Base-by-base conservation (phyloP, 2,113 vertebrate species). In the Phylloscopus trochiloides region DNA sequence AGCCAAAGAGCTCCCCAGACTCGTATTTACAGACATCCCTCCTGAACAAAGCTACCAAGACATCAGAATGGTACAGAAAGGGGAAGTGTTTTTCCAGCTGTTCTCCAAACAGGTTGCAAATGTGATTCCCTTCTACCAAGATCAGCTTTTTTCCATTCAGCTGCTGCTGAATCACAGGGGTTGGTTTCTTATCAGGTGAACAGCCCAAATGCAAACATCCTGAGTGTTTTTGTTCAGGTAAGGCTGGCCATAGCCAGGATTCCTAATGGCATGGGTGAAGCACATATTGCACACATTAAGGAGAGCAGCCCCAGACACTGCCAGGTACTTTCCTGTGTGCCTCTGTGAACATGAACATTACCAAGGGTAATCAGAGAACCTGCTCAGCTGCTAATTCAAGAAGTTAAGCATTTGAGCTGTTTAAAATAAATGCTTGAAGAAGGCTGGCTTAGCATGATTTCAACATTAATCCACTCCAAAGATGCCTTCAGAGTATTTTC, bases 111-210 rank as follows among this genome's bases (percentile, higher is more conserved):
- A 17, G 29, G n/a, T 24, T 90, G 59, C 34, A 81, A 71, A 75
- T 0, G 0, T 0, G 0, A 65, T 47, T 76, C 45, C 32, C 77
- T 91, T n/a, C 52, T n/a, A 42, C 7, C 0, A 0, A 75, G 72
- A 88, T n/a, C 73, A 80, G 74, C 43, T 93, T 86, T 93, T 86
- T 73, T 80, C 55, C 63, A 31, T 67, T 66, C 54, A 76, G 6
- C 71, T 2, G 20, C 54, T 47, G 62, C 47, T 92, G 86, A 95
- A 90, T 90, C 91, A 59, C 2, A 6, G 48, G 24, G n/a, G 34
- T 9, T 82, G 54, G 32, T 47, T 47, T 70, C 54, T 94, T 75
- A 59, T 40, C 61, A 70, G 80, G 45, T 42, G 55, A 86, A 83
- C 10, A 28, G 74, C 84, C 57, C 63, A 32, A 76, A 43, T 14